Percentiles rank a stretch among this genome's conserved stretches.
phyloP scores from a whole-genome alignment of 1,140 invertebrate species.

The Nephila pilipes region DNA sequence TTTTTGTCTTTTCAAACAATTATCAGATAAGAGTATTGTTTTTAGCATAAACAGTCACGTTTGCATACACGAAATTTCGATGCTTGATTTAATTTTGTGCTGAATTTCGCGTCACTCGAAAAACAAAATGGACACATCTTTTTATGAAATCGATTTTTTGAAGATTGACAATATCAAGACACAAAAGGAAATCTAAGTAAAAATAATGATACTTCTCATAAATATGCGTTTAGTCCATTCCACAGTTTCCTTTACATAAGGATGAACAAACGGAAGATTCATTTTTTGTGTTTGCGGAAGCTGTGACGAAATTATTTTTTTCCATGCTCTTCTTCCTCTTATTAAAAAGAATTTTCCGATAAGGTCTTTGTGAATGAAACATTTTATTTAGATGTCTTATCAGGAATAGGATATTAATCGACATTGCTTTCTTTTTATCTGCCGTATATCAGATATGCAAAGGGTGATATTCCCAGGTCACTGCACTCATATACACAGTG shows the following conservation, averaged over 20 bases:
- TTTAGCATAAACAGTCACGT: too few relatives aligned
- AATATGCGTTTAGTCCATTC: background rate
- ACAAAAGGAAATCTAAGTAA: background rate
- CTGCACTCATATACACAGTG: background rate
- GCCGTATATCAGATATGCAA: background rate
- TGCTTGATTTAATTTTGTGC: too few relatives aligned
- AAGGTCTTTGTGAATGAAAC: background rate
- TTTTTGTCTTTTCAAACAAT: too few relatives aligned
- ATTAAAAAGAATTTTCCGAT: background rate
- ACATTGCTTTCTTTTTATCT: background rate
- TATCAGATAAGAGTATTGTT: too few relatives aligned
- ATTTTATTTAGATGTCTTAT: background rate
- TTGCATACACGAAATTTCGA: too few relatives aligned
- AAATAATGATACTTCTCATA: background rate
- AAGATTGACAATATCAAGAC: background rate
- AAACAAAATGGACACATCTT: too few relatives aligned
- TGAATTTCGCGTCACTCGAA: too few relatives aligned
- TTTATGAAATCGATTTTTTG: background rate
- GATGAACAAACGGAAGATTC: background rate
- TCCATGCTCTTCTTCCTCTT: background rate
- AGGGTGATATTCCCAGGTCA: background rate
- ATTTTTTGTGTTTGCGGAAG: slow-evolving; percentile 10
- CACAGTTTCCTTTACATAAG: background rate
- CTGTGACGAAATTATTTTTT: background rate
- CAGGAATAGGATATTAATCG: background rate